Conservation (phyloP, 2,113 vertebrate species). For the Oceanites oceanicus region DNA sequence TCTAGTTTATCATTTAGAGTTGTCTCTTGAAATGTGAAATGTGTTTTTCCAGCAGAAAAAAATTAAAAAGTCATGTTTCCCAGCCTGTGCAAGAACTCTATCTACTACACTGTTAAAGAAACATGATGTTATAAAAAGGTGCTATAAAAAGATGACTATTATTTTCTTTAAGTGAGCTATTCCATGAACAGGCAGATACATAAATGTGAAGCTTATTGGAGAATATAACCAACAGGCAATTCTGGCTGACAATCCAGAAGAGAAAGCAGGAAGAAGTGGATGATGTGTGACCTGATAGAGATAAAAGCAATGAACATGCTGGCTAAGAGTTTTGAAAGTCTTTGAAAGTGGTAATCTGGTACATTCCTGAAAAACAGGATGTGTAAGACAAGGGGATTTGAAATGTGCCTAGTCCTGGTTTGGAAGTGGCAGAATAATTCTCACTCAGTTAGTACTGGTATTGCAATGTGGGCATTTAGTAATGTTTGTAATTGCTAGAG, state of each 20-base stretch:
- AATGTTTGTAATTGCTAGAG: neutral
- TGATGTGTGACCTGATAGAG: neutral
- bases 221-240: neutral
- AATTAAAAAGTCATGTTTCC: neutral
- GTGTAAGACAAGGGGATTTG: neutral
- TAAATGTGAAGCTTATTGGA: neutral
- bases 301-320: neutral
- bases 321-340: neutral
- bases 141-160: neutral
- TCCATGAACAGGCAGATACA: neutral
- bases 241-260: neutral
- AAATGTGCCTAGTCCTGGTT: neutral
- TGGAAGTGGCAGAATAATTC: neutral
- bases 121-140: neutral
- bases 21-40: neutral
- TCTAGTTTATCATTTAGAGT: neutral
- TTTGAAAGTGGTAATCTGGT: neutral
- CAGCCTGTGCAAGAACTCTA: neutral
- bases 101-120: neutral
- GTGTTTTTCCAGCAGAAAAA: neutral
- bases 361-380: neutral
- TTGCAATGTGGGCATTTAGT: rapidly evolving
- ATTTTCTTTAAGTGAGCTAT: neutral
- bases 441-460: neutral
- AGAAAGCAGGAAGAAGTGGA: neutral